Conservation (phyloP, 2,113 vertebrate genomes). For the Xiphophorus maculatus region DNA sequence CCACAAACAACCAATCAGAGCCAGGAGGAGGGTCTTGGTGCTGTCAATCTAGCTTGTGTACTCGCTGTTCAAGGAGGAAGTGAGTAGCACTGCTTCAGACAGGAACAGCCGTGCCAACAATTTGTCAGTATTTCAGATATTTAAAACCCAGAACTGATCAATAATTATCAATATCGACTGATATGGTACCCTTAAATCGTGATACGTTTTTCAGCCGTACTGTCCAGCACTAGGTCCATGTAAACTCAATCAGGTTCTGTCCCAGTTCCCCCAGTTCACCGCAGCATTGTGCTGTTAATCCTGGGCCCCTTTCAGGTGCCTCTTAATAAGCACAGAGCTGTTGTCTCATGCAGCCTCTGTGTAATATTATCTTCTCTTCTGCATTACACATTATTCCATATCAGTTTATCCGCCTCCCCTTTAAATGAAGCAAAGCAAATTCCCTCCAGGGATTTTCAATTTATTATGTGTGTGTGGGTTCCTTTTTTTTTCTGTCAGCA, state of each 20-base stretch:
- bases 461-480: background rate
- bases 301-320: background rate
- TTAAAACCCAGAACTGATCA: no score
- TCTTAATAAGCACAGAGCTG: slow-evolving; percentile 16
- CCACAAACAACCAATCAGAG: no score
- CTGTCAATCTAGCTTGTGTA: no score
- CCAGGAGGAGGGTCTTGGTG: no score
- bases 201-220: no score
- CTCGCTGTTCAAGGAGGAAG: no score
- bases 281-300: background rate
- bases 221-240: no score
- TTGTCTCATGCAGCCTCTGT: slow-evolving; percentile 8
- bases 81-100: no score
- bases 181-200: no score
- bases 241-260: background rate
- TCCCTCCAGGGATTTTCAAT: slow-evolving; percentile 17
- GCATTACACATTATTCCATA: slow-evolving; percentile 29
- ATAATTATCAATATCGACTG: no score
- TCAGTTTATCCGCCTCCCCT: slow-evolving; percentile 12
- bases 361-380: slow-evolving; percentile 18
- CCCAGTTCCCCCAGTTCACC: background rate
- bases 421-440: slow-evolving; percentile 30
- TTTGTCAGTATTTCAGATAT: no score
- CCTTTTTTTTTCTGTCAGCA: background rate
- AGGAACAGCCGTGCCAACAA: no score